Evolutionary conservation across 1,140 invertebrate species (phyloP).

Genomic region (Temnothorax nylanderi): DNA sequence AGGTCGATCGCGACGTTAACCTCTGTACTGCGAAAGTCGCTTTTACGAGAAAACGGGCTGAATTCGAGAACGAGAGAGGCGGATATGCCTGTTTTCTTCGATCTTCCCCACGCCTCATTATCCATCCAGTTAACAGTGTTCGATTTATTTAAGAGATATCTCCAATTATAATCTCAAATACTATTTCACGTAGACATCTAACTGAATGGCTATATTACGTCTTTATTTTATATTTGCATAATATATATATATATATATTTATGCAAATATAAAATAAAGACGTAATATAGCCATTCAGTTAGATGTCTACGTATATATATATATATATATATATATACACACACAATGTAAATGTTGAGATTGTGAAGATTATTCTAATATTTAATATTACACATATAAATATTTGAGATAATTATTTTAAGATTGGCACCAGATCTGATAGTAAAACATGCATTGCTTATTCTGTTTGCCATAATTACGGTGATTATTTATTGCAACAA

Average conservation of each 20-base stretch:
- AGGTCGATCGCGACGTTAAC: conserved; percentile 41
- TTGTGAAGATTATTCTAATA: neutral
- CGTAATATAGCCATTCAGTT: too few relatives aligned
- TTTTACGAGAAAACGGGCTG: conserved; percentile 8
- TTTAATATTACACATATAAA: neutral
- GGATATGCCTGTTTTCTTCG: conserved; percentile 59
- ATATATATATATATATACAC: neutral
- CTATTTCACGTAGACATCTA: neutral
- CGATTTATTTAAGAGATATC: conserved; percentile 19
- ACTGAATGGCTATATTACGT: neutral
- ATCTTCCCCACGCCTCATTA: conserved; percentile 25
- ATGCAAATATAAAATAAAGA: too few relatives aligned
- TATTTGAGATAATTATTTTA: neutral
- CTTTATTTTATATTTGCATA: neutral
- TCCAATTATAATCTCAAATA: neutral
- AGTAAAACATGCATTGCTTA: neutral
- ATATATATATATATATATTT: too few relatives aligned
- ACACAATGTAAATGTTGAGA: neutral
- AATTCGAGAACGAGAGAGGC: conserved; percentile 70
- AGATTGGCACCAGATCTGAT: neutral
- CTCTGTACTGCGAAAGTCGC: conserved; percentile 55
- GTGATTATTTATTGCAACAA: neutral
- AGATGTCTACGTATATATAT: too few relatives aligned
- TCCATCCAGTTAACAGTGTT: conserved; percentile 11
- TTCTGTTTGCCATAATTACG: neutral